A percentile compares a stretch with the other conserved stretches of the same genome.
Evolutionary conservation across 2,113 vertebrate species (phyloP).

Genomic region (Hypanus sabinus): DNA sequence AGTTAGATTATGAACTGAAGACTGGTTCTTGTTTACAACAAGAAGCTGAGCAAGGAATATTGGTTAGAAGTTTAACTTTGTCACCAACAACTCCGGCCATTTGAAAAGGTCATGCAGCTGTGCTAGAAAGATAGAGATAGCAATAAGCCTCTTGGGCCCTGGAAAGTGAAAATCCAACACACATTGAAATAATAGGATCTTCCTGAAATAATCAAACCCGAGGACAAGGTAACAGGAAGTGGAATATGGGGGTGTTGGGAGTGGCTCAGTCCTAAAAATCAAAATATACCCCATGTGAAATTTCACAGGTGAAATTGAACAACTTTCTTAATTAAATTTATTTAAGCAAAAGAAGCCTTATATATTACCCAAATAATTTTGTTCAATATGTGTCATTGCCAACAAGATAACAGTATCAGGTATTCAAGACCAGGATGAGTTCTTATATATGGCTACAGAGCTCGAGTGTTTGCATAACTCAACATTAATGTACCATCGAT

Average conservation of each 20-base stretch:
- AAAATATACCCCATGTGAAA: not conserved
- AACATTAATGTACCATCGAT: not conserved
- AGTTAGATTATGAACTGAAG: too few species aligned
- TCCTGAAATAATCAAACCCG: not conserved
- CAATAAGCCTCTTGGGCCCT: too few species aligned
- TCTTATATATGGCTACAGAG: not conserved
- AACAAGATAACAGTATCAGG: not conserved
- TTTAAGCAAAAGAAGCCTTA: not conserved
- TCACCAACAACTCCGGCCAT: too few species aligned
- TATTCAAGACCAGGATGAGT: not conserved
- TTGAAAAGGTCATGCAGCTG: too few species aligned
- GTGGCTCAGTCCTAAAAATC: not conserved
- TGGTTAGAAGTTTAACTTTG: too few species aligned
- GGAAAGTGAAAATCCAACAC: too few species aligned
- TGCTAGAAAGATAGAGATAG: too few species aligned
- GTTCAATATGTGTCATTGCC: not conserved
- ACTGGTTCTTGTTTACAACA: too few species aligned
- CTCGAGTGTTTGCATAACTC: not conserved
- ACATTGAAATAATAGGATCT: not conserved
- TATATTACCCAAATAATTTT: not conserved
- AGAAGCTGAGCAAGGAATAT: too few species aligned
- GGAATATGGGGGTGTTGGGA: not conserved
- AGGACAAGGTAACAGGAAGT: not conserved
- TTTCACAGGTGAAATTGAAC: not conserved
- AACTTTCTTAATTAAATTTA: not conserved